These are phyloP conservation scores for Scytalopus superciliaris DNA, from an alignment of 2,113 vertebrate species.

Conservation along the genomic window DNA sequence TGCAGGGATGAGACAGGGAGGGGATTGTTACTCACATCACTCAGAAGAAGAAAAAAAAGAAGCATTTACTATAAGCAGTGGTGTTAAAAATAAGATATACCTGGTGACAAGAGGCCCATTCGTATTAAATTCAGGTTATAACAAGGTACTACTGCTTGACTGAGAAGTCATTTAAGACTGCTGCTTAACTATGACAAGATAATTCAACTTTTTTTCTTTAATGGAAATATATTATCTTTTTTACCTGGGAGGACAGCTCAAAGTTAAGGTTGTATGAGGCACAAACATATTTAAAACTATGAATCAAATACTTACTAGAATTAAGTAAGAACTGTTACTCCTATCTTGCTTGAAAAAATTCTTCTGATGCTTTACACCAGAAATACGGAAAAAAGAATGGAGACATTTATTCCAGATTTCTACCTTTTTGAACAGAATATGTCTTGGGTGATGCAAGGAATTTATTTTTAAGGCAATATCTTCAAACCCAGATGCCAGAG, in stretches of 20 bases:
- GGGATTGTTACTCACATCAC: background rate
- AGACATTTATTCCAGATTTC: background rate
- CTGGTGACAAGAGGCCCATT: background rate
- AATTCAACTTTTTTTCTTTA: background rate
- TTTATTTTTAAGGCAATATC: background rate
- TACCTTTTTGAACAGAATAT: background rate
- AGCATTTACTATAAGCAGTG: background rate
- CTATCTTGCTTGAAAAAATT: background rate
- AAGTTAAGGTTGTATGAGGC: background rate
- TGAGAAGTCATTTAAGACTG: conserved; percentile 12
- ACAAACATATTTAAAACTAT: background rate
- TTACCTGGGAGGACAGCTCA: background rate
- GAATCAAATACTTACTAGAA: background rate
- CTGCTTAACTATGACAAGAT: background rate
- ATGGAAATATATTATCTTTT: background rate
- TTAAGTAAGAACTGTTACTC: background rate
- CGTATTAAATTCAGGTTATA: background rate
- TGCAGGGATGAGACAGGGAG: background rate
- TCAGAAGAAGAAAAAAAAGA: background rate
- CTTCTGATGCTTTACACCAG: background rate
- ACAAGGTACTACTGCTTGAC: background rate
- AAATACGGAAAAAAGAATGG: background rate
- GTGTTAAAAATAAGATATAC: background rate
- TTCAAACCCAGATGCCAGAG: background rate
- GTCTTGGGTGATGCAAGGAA: background rate